phyloP scores from a whole-genome alignment of 2,113 vertebrate genomes.

The Gallinago undulata region DNA sequence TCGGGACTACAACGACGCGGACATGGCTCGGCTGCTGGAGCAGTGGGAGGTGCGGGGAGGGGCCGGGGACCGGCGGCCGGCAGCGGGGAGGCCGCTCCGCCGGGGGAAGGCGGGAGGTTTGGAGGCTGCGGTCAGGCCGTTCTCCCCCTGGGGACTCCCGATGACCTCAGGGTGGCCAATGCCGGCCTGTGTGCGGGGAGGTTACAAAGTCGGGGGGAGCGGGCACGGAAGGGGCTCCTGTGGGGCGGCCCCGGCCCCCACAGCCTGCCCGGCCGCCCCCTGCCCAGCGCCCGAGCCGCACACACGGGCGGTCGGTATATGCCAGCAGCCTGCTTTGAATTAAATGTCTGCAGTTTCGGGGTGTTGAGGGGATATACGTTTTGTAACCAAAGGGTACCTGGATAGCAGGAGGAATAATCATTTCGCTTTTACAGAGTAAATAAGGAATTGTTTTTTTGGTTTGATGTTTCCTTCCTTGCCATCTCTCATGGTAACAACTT shows the following conservation, averaged over 20 bases:
- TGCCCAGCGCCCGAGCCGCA: not conserved
- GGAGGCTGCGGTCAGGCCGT: not conserved
- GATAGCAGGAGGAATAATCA: not conserved
- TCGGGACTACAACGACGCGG: conserved; percentile 95
- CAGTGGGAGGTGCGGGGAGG: conserved; percentile 90
- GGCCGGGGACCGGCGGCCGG: not conserved
- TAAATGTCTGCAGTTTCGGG: rapidly evolving
- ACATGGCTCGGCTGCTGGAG: conserved; percentile 95
- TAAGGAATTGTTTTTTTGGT: not conserved
- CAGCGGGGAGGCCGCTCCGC: not conserved
- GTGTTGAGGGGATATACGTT: rapidly evolving
- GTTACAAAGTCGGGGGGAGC: rapidly evolving
- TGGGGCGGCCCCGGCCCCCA: rapidly evolving
- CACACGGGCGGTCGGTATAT: rapidly evolving
- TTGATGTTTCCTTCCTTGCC: not conserved
- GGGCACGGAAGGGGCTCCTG: not conserved
- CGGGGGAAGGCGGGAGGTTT: not conserved
- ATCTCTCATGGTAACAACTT: rapidly evolving
- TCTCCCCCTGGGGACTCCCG: too few relatives aligned
- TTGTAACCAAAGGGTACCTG: not conserved
- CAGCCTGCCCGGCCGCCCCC: not conserved
- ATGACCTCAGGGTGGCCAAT: not conserved
- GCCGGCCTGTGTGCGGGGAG: rapidly evolving
- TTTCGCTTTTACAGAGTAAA: not conserved
- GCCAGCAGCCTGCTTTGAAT: not conserved